Evolutionary conservation across 35 echinoderm and acorn worm genomes (phyloP).

Genomic region (Anneissia japonica): DNA sequence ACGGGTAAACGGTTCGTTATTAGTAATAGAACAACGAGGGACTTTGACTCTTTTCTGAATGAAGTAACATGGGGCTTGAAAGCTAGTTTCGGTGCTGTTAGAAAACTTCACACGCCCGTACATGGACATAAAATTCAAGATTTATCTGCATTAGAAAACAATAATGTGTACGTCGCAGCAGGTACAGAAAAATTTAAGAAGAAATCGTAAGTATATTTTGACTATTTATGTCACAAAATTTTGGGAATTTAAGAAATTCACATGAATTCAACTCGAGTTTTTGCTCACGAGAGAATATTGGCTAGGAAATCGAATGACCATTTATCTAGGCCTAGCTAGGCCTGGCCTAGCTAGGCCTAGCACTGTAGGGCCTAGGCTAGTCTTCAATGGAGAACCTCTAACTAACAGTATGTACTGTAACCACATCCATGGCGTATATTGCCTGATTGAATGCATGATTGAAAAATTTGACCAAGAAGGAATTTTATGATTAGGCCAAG

Average conservation of each 20-base stretch:
- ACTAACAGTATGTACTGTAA: no score
- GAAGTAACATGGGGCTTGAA: conserved; percentile 51
- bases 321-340: no score
- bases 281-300: no score
- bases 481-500: no score
- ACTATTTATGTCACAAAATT: not conserved
- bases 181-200: conserved; percentile 70
- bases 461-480: no score
- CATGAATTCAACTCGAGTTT: no score
- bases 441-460: no score
- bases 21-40: conserved; percentile 49
- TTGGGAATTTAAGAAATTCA: not conserved
- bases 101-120: conserved; percentile 59
- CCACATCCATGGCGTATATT: no score
- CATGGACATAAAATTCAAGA: conserved; percentile 51
- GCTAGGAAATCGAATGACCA: no score
- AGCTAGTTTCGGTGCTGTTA: conserved; percentile 46
- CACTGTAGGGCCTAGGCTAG: no score
- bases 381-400: no score
- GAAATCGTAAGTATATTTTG: conserved; percentile 41
- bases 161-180: conserved; percentile 68
- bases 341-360: no score
- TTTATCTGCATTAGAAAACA: conserved; percentile 46
- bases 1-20: conserved; percentile 59
- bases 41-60: conserved; percentile 65